Evolutionary conservation across 2,888 invertebrate genomes (phyloP).

Genomic region (Sialis lutaria): DNA sequence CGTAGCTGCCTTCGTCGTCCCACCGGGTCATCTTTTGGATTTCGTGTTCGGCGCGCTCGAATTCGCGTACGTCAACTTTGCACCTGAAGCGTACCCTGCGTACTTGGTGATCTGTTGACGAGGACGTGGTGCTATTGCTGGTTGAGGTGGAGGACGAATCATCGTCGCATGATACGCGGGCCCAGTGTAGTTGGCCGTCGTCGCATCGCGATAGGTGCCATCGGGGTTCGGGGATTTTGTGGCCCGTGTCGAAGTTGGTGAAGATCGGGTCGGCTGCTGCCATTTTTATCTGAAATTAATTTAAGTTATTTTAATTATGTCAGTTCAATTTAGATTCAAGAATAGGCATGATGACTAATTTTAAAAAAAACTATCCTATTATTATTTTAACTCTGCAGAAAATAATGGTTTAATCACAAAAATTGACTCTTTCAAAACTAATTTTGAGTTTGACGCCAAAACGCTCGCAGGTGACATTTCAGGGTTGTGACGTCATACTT

Average conservation of each 20-base stretch:
- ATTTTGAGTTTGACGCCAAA: no score
- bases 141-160: constrained; percentile 6
- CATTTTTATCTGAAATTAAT: neutral
- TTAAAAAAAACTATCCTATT: no score
- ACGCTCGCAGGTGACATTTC: no score
- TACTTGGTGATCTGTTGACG: constrained; percentile 10
- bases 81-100: constrained; percentile 31
- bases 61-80: constrained; percentile 35
- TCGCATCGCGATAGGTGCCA: constrained; percentile 25
- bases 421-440: no score
- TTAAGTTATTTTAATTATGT: no score
- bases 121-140: constrained; percentile 1
- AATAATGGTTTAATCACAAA: no score
- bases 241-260: no score
- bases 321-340: no score
- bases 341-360: no score
- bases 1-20: constrained; percentile 7
- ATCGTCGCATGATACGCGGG: constrained; percentile 15
- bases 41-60: constrained; percentile 29
- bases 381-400: no score
- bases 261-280: neutral
- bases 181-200: constrained; percentile 24
- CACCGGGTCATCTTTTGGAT: constrained; percentile 11
- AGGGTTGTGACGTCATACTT: no score
- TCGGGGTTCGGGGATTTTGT: constrained; percentile 19